Base-by-base conservation (phyloP, 2,113 vertebrate species). In the Sarotherodon lohbergeri region DNA sequence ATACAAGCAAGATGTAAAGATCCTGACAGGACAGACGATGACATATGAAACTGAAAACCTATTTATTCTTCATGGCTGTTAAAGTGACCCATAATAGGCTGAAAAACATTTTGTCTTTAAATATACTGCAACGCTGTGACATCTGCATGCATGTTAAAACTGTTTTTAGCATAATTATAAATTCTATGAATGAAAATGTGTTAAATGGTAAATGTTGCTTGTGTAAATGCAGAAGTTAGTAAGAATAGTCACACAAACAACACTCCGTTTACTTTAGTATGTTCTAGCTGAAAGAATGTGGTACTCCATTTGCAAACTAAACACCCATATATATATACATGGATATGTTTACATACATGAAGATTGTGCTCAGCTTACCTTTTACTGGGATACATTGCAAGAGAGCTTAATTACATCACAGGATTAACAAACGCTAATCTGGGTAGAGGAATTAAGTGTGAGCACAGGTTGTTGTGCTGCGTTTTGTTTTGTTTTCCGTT, bases 391-490 rank as follows among this genome's bases (percentile, higher is more conserved):
- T 82, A 22, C 78, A 54, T 17, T 88, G 79, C 17, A 54, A 22
- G 82, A 86, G 85, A 55, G 78, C 59, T 55, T 79, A 29, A 89
- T 92, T 92, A 89, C 81, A 87, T 92, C 89, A 94, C 68, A 41
- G 88, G 92, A 93, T 92, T 92, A 92, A 52, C 90, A 32, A 90
- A 83, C 90, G 34, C 78, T 93, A 94, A 92, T 91, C 90, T 90
- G 50, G 7, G 63, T 52, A 17, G 41, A 86, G 76, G 82, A 85
- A 83, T 93, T 88, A 92, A 54, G n/a, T 46, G 22, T 82, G 78
- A 71, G 27, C 66, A 22, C 82, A 86, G n/a, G 79, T 79, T 82
- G 82, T 41, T 86, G 48, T 84, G 57, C 56, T 63, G 55, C 54
- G 10, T 82, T 83, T 81, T 86, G 9, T 79, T 82, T 61, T 84